These are phyloP conservation scores for Limosa lapponica DNA, from an alignment of 2,797 vertebrate species.

Conservation along the genomic window DNA sequence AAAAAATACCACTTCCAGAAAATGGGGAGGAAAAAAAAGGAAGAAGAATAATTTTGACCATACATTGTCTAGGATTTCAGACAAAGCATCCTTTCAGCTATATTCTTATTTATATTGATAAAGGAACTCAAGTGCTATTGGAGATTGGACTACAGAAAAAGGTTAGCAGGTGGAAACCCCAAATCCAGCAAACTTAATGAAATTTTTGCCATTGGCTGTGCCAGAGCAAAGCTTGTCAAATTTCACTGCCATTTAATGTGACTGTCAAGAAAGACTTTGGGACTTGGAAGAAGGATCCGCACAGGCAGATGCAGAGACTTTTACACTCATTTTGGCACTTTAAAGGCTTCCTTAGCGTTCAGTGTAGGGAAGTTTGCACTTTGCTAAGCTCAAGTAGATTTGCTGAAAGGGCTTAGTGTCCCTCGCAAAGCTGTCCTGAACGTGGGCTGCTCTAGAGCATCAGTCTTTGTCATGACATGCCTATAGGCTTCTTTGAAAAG, in stretches of 20 bases:
- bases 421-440: background rate
- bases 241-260: background rate
- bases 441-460: accelerated
- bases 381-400: background rate
- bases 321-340: background rate
- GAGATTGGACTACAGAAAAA: background rate
- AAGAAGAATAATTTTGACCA: background rate
- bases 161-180: background rate
- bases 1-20: background rate
- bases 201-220: background rate
- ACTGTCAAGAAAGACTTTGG: background rate
- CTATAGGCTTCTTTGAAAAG: background rate
- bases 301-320: background rate
- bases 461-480: accelerated
- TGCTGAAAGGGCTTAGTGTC: background rate
- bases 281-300: background rate
- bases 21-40: background rate
- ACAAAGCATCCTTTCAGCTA: background rate
- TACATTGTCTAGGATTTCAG: background rate
- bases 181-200: background rate
- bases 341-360: background rate
- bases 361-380: background rate
- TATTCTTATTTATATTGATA: background rate
- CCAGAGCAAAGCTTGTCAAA: background rate
- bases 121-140: background rate